These are phyloP conservation scores for Euborellia annulipes DNA, from an alignment of 1,140 invertebrate genomes.

Conservation along the genomic window DNA sequence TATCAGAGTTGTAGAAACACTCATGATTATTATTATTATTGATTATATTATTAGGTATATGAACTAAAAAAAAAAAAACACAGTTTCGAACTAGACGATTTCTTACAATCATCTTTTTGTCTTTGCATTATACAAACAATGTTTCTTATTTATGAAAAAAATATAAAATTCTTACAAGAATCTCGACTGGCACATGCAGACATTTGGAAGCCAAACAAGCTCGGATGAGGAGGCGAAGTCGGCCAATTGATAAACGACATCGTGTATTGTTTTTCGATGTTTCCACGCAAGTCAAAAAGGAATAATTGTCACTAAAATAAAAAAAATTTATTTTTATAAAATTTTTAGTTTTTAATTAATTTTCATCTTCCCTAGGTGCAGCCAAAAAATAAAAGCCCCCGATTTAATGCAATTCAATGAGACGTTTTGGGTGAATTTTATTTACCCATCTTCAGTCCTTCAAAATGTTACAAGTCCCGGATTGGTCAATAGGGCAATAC, in stretches of 20 bases:
- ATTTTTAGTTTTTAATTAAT: no score
- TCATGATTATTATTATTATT: background rate
- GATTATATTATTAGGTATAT: background rate
- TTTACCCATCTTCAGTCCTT: no score
- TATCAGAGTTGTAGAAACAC: background rate
- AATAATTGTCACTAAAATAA: no score
- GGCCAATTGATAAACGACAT: slow-evolving; percentile 30
- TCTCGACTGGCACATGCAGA: slow-evolving; percentile 35
- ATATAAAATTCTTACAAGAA: slow-evolving; percentile 27
- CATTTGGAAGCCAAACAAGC: slow-evolving; percentile 35
- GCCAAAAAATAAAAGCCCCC: no score
- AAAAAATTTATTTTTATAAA: no score
- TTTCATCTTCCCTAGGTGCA: no score
- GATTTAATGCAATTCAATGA: no score
- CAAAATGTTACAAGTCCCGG: no score
- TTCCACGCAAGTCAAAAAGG: no score
- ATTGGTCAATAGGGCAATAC: no score
- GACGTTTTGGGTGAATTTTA: no score
- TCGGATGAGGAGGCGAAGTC: slow-evolving; percentile 36
- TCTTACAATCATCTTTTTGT: background rate
- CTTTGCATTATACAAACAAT: background rate
- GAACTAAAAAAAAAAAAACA: background rate
- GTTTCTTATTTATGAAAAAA: background rate
- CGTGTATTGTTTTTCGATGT: background rate
- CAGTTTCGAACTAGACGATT: background rate